Evolutionary conservation across 2,113 vertebrate genomes (phyloP).

Genomic region (Brachypteracias leptosomus): DNA sequence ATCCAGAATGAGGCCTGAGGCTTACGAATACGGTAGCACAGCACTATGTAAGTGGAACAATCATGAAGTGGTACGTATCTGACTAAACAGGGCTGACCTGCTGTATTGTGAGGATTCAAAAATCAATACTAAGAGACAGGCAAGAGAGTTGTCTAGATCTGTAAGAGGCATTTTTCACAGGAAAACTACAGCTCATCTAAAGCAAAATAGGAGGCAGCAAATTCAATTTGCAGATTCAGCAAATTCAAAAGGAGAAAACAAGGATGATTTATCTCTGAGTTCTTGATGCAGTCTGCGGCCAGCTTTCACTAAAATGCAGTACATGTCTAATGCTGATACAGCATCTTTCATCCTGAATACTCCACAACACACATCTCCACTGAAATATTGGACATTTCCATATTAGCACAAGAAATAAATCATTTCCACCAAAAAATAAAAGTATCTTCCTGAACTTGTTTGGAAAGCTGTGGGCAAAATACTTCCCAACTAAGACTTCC

Average conservation of each 20-base stretch:
- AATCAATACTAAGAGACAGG: background rate
- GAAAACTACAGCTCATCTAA: background rate
- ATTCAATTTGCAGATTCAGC: background rate
- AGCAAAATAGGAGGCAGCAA: background rate
- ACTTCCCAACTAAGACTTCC: background rate
- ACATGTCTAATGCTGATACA: background rate
- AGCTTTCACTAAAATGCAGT: background rate
- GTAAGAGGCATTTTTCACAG: background rate
- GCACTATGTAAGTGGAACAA: fast-evolving
- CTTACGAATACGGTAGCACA: fast-evolving
- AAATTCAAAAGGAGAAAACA: background rate
- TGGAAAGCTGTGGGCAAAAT: background rate
- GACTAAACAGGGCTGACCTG: background rate
- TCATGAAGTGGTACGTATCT: fast-evolving
- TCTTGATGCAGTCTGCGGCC: background rate
- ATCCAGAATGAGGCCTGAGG: background rate
- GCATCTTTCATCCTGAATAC: background rate
- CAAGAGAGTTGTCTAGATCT: background rate
- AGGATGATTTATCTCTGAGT: background rate
- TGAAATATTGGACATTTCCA: background rate
- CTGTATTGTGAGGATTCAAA: background rate
- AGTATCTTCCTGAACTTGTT: background rate
- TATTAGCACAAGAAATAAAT: background rate
- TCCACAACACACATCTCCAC: background rate
- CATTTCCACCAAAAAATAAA: background rate